phyloP scores from a whole-genome alignment of 2,888 invertebrate genomes.

The Philopedon plagiatum region DNA sequence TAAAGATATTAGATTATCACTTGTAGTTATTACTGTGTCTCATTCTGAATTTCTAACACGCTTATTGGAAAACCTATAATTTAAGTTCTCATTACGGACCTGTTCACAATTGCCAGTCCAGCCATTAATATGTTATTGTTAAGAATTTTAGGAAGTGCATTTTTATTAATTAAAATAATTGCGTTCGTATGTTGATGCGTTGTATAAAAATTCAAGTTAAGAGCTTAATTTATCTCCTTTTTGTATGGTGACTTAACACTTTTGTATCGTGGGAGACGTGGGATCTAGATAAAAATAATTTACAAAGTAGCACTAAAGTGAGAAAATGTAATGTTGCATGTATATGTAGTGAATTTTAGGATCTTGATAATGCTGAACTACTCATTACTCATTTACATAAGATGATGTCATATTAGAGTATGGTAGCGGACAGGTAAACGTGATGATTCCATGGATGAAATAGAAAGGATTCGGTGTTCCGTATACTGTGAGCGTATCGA shows the following conservation, averaged over 20 bases:
- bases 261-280: conserved; percentile 7
- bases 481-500: too few species aligned
- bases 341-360: neutral
- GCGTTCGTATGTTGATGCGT: neutral
- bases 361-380: conserved; percentile 4
- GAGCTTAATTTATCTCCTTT: neutral
- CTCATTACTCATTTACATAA: neutral
- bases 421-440: too few species aligned
- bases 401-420: neutral
- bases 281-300: conserved; percentile 16
- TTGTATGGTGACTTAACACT: conserved; percentile 6
- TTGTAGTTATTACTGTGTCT: too few species aligned
- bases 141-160: neutral
- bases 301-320: conserved; percentile 10
- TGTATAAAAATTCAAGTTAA: conserved; percentile 1
- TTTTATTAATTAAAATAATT: conserved; percentile 5
- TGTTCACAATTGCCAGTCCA: too few species aligned
- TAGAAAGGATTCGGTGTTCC: too few species aligned
- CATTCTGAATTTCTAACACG: too few species aligned
- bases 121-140: conserved; percentile 1
- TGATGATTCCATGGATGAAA: too few species aligned
- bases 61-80: too few species aligned
- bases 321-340: conserved; percentile 5
- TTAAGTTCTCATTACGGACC: neutral
- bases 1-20: too few species aligned